phyloP scores from a whole-genome alignment of 1,140 invertebrate species.

The Andricus grossulariae region DNA sequence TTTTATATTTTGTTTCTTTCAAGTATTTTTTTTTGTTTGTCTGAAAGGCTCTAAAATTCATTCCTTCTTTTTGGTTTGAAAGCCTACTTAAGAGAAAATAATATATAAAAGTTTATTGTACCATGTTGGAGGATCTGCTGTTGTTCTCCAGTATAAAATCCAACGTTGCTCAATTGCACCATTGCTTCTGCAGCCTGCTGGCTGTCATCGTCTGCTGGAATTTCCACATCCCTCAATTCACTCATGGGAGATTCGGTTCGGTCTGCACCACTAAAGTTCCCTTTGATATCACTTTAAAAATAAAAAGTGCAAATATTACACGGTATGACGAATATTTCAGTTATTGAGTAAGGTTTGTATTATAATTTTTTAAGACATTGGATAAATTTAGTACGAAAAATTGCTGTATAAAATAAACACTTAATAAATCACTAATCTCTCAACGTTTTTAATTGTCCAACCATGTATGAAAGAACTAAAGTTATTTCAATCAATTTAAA shows the following conservation, averaged over 20 bases:
- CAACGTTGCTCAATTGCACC: conserved; percentile 87
- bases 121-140: conserved; percentile 71
- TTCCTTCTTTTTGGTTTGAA: background rate
- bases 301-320: background rate
- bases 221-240: conserved; percentile 61
- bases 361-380: too few species aligned
- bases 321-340: too few species aligned
- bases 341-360: too few species aligned
- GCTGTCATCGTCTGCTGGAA: conserved; percentile 82
- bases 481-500: background rate
- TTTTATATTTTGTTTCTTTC: conserved; percentile 9
- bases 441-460: too few species aligned
- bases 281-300: conserved; percentile 7
- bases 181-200: conserved; percentile 90
- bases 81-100: background rate
- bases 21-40: background rate
- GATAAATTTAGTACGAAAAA: too few species aligned
- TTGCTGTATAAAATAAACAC: too few species aligned
- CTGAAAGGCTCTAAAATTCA: background rate
- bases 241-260: conserved; percentile 36
- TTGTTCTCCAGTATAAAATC: conserved; percentile 80
- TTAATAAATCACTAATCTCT: too few species aligned
- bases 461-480: background rate
- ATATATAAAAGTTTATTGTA: conserved; percentile 43
- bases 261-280: background rate